Conservation (phyloP, 2,888 invertebrate species). For the Noctua comes region DNA sequence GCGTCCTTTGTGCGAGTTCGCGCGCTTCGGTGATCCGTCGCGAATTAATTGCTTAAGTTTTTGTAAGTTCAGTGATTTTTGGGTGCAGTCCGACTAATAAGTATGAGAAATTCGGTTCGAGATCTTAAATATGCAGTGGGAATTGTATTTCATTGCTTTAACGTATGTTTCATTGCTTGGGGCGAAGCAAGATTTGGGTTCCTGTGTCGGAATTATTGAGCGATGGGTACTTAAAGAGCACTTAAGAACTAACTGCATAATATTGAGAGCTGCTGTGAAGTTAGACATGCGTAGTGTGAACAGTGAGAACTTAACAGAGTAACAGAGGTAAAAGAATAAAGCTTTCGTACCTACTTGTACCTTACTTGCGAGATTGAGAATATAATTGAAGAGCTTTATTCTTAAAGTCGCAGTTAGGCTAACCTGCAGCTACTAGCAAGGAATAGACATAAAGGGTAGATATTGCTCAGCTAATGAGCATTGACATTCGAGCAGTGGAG, state of each 20-base stretch:
- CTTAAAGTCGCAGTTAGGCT: not conserved
- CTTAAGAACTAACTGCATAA: slow-evolving; percentile 37
- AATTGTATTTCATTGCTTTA: slow-evolving; percentile 58
- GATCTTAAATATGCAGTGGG: slow-evolving; percentile 61
- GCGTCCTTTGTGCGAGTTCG: slow-evolving; percentile 79
- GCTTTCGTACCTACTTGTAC: not conserved
- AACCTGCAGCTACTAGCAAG: not conserved
- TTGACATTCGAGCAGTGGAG: not conserved
- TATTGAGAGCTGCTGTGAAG: slow-evolving; percentile 33
- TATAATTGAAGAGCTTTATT: not conserved
- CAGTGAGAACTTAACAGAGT: slow-evolving; percentile 14
- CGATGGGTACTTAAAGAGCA: slow-evolving; percentile 8
- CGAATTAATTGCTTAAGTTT: slow-evolving; percentile 78
- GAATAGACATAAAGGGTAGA: not conserved
- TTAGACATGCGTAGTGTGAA: slow-evolving; percentile 21
- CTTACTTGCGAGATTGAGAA: not conserved
- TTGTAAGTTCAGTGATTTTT: slow-evolving; percentile 74
- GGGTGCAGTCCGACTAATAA: slow-evolving; percentile 73
- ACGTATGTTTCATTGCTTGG: slow-evolving; percentile 54
- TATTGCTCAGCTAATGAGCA: not conserved
- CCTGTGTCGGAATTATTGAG: slow-evolving; percentile 18
- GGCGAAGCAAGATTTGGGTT: slow-evolving; percentile 36
- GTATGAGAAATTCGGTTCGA: slow-evolving; percentile 75
- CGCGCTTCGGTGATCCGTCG: slow-evolving; percentile 75
- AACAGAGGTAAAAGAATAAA: not conserved